Percentiles rank a stretch among this genome's conserved stretches.
Evolutionary conservation across 2,888 invertebrate genomes (phyloP).

Genomic region (Drosophila anomalipes): DNA sequence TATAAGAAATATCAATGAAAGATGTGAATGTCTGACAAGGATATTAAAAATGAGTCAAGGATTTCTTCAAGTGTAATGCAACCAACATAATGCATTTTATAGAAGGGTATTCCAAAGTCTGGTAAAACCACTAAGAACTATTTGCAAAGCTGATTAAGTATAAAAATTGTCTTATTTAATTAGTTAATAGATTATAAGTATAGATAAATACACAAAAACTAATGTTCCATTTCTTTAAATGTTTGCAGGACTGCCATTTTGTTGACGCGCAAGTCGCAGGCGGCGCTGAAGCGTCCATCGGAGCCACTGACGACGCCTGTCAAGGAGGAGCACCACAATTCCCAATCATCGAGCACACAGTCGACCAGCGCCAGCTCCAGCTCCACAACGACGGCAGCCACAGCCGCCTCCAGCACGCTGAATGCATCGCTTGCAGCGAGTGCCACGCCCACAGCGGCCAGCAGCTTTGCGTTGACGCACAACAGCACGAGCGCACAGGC

Average conservation of each 20-base stretch:
- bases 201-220: neutral
- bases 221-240: neutral
- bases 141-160: neutral
- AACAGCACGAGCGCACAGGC: conserved; percentile 60
- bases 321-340: conserved; percentile 81
- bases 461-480: conserved; percentile 63
- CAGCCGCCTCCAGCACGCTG: conserved; percentile 64
- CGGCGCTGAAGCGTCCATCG: conserved; percentile 85
- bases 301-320: conserved; percentile 79
- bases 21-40: neutral
- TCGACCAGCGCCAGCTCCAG: conserved; percentile 63
- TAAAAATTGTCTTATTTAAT: neutral
- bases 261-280: conserved; percentile 90
- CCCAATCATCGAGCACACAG: conserved; percentile 71
- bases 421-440: conserved; percentile 53
- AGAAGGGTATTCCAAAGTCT: neutral
- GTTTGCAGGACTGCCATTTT: conserved; percentile 90
- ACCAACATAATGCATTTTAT: neutral
- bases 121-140: neutral
- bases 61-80: neutral
- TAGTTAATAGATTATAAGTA: neutral
- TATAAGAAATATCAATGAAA: neutral
- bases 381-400: conserved; percentile 64
- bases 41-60: neutral
- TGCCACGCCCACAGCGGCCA: conserved; percentile 47